Base-by-base conservation (phyloP, 2,797 vertebrate genomes). In the Muraenolepis orangiensis region DNA sequence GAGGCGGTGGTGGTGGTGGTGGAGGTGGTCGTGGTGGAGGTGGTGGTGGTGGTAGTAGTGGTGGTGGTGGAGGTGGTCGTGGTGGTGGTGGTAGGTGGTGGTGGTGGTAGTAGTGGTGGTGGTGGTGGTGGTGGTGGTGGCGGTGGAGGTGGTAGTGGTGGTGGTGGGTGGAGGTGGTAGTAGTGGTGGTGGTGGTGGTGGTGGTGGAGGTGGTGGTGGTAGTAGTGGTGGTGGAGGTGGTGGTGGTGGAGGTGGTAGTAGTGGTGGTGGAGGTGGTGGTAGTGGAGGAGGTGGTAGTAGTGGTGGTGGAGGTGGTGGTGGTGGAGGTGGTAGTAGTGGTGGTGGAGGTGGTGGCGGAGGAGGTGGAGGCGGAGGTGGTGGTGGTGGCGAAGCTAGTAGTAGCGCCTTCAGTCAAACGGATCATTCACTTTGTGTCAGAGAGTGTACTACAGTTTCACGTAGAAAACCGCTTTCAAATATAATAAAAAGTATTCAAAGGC, bases 291-390 rank as follows among this genome's bases (percentile, higher is more conserved):
- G n/a, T n/a, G n/a, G n/a, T n/a, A n/a, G n/a, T n/a, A n/a, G n/a
- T n/a, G n/a, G n/a, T n/a, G n/a, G 10, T 23, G 57, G 57, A 6
- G 10, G 36, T 10, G 5, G 12, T 4, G 11, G 57, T 26, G n/a
- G 57, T 26, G 57, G 57, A 11, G 57, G 26, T n/a, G n/a, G n/a
- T n/a, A n/a, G n/a, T n/a, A n/a, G n/a, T n/a, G n/a, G n/a, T n/a
- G n/a, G n/a, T n/a, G n/a, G n/a, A n/a, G n/a, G n/a, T n/a, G n/a
- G n/a, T n/a, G n/a, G n/a, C n/a, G 89, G 95, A 93, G 83, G 90
- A 91, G 92, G 10, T 23, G 57, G 57, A 6, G 10, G 36, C 36
- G 5, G 12, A 10, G 11, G 57, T 26, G n/a, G 57, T 26, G 57
- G 57, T 26, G 57, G 26, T n/a, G n/a, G 32, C 3, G 32, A 34